Evolutionary conservation across 2,888 invertebrate species (phyloP).

Genomic region (Charanyca ferruginea): DNA sequence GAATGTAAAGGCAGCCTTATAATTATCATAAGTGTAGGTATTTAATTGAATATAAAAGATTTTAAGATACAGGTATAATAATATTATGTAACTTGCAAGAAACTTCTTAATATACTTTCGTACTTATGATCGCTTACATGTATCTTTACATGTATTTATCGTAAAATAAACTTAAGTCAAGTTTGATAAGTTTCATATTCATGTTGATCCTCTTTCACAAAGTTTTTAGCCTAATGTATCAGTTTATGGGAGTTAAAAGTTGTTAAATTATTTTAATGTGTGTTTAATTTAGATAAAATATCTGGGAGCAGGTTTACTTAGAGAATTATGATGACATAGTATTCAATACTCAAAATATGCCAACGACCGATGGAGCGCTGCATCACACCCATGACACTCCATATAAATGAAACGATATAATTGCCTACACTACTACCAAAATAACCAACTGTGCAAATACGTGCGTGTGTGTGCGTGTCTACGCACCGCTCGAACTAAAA

Average conservation of each 20-base stretch:
- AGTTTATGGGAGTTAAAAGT: constrained; percentile 18
- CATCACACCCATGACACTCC: too few relatives aligned
- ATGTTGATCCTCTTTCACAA: constrained; percentile 34
- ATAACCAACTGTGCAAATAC: too few relatives aligned
- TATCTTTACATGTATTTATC: constrained; percentile 29
- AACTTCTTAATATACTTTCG: constrained; percentile 32
- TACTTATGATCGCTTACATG: constrained; percentile 23
- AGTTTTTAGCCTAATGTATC: constrained; percentile 39
- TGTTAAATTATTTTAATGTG: constrained; percentile 1
- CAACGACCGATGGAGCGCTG: too few relatives aligned
- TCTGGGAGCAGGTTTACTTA: background rate
- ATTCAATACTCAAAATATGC: too few relatives aligned
- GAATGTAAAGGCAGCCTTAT: background rate
- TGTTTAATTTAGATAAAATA: background rate
- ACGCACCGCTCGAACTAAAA: too few relatives aligned
- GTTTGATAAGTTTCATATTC: constrained; percentile 40
- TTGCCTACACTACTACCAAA: too few relatives aligned
- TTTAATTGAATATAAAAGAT: constrained; percentile 2
- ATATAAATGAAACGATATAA: too few relatives aligned
- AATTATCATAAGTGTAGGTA: background rate
- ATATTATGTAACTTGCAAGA: constrained; percentile 3
- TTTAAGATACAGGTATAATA: constrained; percentile 8
- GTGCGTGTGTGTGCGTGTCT: too few relatives aligned
- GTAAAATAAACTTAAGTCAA: constrained; percentile 37
- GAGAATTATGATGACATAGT: background rate